phyloP scores from a whole-genome alignment of 2,797 vertebrate genomes.

The Halcyon smyrnensis region DNA sequence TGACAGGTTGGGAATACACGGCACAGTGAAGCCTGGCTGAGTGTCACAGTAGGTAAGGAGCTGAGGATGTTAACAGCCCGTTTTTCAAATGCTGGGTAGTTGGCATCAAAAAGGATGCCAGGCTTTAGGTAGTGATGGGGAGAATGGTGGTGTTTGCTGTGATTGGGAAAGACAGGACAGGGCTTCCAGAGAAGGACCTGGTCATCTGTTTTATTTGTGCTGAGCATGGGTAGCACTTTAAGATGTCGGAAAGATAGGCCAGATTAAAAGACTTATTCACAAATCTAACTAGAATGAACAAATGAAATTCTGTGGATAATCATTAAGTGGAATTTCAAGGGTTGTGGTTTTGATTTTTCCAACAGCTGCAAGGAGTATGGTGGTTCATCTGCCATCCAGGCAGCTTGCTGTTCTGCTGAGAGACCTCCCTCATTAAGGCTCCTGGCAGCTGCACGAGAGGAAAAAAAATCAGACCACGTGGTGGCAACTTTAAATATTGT shows the following conservation, averaged over 20 bases:
- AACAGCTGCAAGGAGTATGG: not conserved
- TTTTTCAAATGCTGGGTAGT: not conserved
- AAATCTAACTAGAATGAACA: not conserved
- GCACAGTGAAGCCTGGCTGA: not conserved
- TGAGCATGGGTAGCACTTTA: not conserved
- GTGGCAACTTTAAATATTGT: not conserved
- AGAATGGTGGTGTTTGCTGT: not conserved
- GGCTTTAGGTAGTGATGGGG: not conserved
- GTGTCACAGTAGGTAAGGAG: not conserved
- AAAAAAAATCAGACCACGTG: not conserved
- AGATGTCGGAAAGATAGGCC: not conserved
- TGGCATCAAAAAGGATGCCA: not conserved
- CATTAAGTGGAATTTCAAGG: not conserved
- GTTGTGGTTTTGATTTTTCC: slow-evolving; percentile 22
- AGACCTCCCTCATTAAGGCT: not conserved
- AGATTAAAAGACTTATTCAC: not conserved
- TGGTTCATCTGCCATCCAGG: not conserved
- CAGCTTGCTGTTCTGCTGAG: not conserved
- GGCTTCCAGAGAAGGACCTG: not conserved
- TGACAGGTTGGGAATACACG: accelerated
- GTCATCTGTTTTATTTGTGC: not conserved
- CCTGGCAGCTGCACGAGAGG: not conserved
- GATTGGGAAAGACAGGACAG: not conserved
- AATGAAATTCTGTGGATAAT: not conserved
- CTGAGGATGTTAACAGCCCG: not conserved